Conservation (phyloP, 2,113 vertebrate genomes). For the Sakesphorus luctuosus region DNA sequence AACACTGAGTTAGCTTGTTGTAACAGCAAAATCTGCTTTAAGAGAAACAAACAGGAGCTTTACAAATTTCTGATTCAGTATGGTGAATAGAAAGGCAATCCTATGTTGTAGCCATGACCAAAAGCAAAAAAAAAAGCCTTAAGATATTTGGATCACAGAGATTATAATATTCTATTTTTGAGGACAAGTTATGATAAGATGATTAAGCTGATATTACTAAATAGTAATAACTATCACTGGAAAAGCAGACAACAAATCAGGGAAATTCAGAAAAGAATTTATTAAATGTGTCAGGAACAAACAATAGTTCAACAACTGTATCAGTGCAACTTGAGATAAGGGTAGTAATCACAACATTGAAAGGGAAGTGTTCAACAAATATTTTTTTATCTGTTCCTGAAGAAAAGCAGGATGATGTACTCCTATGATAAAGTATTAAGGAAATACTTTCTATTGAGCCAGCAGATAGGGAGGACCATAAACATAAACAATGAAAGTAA, state of each 20-base stretch:
- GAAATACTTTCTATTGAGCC: slow-evolving; percentile 29
- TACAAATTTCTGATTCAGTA: background rate
- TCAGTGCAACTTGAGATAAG: background rate
- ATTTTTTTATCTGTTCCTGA: background rate
- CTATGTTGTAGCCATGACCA: background rate
- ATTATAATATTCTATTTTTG: background rate
- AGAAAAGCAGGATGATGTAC: slow-evolving; percentile 29
- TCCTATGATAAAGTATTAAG: slow-evolving; percentile 16
- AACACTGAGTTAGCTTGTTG: background rate
- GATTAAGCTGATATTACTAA: background rate
- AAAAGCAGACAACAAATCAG: background rate
- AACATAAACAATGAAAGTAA: background rate
- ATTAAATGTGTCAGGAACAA: background rate
- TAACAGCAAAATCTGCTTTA: background rate
- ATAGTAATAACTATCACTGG: background rate
- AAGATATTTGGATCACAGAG: background rate
- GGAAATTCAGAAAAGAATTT: background rate
- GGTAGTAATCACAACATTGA: background rate
- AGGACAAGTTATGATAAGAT: background rate
- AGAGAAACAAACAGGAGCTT: background rate
- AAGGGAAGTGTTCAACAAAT: slow-evolving; percentile 16
- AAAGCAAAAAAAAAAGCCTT: background rate
- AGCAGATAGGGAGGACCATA: background rate
- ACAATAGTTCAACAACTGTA: background rate
- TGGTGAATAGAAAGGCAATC: background rate